Percentiles rank a stretch among this genome's conserved stretches.
phyloP scores from a whole-genome alignment of 2,888 invertebrate genomes.

The Ennomos erosarius region DNA sequence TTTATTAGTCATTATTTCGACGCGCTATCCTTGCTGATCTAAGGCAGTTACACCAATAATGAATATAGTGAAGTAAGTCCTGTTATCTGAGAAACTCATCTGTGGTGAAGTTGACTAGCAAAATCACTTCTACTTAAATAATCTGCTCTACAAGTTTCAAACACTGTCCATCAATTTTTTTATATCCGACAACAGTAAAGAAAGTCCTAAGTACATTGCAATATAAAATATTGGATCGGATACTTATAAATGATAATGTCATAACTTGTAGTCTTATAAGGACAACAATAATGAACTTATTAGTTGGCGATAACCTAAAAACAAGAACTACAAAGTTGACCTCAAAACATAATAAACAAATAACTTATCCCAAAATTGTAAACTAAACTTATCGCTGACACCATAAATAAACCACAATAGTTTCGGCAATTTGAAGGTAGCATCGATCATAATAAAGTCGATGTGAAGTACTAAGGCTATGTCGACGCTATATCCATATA shows the following conservation, averaged over 20 bases:
- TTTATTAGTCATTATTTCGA: no score
- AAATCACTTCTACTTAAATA: no score
- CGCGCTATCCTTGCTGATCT: no score
- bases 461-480: no score
- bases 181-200: conserved; percentile 22
- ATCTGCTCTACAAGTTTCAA: conserved; percentile 23
- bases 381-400: no score
- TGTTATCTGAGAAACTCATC: no score
- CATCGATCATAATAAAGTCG: conserved; percentile 1
- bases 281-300: conserved; percentile 47
- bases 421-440: conserved; percentile 9
- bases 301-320: conserved; percentile 45
- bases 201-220: conserved; percentile 15
- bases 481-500: no score
- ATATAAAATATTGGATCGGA: conserved; percentile 13
- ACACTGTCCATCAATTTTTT: conserved; percentile 9
- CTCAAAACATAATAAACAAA: conserved; percentile 39
- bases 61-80: no score
- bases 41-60: no score
- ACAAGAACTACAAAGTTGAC: conserved; percentile 39
- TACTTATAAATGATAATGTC: conserved; percentile 13
- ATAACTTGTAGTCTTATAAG: conserved; percentile 47
- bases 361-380: conserved; percentile 8
- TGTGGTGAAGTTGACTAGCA: no score
- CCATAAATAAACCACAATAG: neutral